Percentiles rank a stretch among this genome's conserved stretches.
These are phyloP conservation scores for Arothron firmamentum DNA, from an alignment of 2,113 vertebrate species.

Conservation along the genomic window DNA sequence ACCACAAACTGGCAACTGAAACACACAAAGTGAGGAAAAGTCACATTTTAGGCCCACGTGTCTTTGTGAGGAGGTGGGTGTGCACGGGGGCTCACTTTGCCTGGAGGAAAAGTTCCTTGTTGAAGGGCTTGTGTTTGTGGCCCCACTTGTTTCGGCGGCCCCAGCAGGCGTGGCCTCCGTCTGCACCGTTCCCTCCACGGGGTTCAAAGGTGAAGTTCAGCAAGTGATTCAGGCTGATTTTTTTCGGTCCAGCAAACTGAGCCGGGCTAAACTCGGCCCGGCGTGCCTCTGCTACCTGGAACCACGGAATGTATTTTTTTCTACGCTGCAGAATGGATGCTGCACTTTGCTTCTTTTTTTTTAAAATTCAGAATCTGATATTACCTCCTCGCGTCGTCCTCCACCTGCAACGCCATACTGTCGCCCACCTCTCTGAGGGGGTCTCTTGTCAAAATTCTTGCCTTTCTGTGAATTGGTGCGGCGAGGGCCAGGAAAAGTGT, in stretches of 20 bases:
- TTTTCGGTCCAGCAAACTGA: slow-evolving; percentile 96
- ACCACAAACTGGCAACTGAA: slow-evolving; percentile 98
- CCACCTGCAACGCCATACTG: slow-evolving; percentile 87
- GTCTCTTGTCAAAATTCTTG: slow-evolving; percentile 99
- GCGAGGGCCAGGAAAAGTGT: slow-evolving; percentile 85
- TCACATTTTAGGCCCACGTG: neutral
- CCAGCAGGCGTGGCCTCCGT: slow-evolving; percentile 73
- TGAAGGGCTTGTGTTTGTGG: slow-evolving; percentile 93
- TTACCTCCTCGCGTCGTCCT: slow-evolving; percentile 98
- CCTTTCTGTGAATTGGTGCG: slow-evolving; percentile 98
- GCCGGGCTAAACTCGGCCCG: slow-evolving; percentile 99
- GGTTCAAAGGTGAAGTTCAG: slow-evolving; percentile 99
- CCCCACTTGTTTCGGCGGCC: slow-evolving; percentile 97
- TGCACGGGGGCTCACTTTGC: slow-evolving; percentile 86
- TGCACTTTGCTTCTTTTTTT: neutral
- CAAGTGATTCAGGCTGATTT: slow-evolving; percentile 97
- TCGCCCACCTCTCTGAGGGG: slow-evolving; percentile 87
- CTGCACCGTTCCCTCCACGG: slow-evolving; percentile 83
- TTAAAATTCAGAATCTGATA: slow-evolving; percentile 24
- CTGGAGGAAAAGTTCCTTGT: slow-evolving; percentile 98
- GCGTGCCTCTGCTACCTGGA: slow-evolving; percentile 93
- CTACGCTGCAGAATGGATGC: neutral
- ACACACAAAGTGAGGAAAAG: slow-evolving; percentile 21
- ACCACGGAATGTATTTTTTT: neutral
- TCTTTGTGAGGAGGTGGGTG: neutral